Evolutionary conservation across 2,888 invertebrate genomes (phyloP), one percentile per base, ranked within the genome.

Genomic region (Xiphydria camelus): DNA sequence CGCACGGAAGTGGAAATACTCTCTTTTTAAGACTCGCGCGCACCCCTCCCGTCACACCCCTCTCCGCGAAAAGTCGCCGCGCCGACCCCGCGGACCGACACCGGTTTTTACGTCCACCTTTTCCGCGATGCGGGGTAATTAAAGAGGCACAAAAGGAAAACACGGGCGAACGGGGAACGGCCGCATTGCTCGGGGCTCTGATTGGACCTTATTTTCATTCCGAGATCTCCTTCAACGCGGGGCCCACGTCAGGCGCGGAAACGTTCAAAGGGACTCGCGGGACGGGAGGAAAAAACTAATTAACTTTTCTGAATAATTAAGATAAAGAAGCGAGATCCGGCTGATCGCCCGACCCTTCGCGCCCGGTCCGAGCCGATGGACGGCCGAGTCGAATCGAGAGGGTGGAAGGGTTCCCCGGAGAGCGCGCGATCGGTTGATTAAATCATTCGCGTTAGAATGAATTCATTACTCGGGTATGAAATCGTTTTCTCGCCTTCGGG

Each of bases 301-400:
- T 70, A 70, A 70, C 70, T 70, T 70, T 67, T 63, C 64, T 59
- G 64, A 68, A 70, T 70, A 70, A 70, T 70, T 70, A 70, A 70
- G 70, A 70, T 70, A 70, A 70, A 67, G 62, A 63, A 55, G 52
- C 55, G 53, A 66, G 61, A 70, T 64, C 66, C 55, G 57, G 57
- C 63, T 58, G 61, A 67, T 66, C 62, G 60, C 51, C 46, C 58
- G 60, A 51, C 58, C 63, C 59, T 58, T 47, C 48, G 39, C 45
- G 47, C 42, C 40, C 51, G 51, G 42, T 53, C 45, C 46, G 45
- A 49, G 43, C 32, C 35, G 31, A 45, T 37, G 26, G 40, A 41
- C 41, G 32, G 41, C 22, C 34, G n/a, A n/a, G n/a, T 10, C 46
- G 41, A 51, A 47, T 47, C 47, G 42, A 19, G 19, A 25, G 37